A percentile compares a stretch with the other conserved stretches of the same genome.
Evolutionary conservation across 2,797 vertebrate genomes (phyloP).

Genomic region (Peromyscus eremicus): DNA sequence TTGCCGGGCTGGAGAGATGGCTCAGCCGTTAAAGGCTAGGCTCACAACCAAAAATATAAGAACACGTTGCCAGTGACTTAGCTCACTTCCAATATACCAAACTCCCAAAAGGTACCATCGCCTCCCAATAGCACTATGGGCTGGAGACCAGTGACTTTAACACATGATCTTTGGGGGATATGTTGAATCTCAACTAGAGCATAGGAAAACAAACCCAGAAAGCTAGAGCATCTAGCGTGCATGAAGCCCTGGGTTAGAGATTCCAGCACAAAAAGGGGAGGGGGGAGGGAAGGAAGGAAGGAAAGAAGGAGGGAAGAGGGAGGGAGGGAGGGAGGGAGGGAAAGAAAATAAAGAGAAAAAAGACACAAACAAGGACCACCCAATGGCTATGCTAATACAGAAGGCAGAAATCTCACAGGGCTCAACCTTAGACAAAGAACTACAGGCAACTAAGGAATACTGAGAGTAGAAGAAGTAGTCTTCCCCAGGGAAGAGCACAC

Average conservation of each 20-base stretch:
- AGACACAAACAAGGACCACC: not conserved
- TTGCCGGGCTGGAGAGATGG: too few species aligned
- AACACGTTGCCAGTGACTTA: not conserved
- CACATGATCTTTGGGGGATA: not conserved
- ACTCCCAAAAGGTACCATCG: not conserved
- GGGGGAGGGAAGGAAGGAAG: not conserved
- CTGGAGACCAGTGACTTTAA: not conserved
- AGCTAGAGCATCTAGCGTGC: not conserved
- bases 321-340: accelerated
- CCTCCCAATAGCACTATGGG: not conserved
- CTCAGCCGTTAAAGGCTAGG: too few species aligned
- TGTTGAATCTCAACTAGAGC: not conserved
- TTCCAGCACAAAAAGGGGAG: not conserved
- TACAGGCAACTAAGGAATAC: not conserved
- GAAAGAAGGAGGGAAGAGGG: too few species aligned
- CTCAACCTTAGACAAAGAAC: not conserved
- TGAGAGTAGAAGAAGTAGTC: not conserved
- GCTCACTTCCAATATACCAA: not conserved
- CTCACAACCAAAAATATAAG: too few species aligned
- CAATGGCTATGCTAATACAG: not conserved
- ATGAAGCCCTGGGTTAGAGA: not conserved
- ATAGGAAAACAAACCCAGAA: not conserved
- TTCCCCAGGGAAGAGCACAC: not conserved
- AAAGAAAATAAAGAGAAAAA: not conserved
- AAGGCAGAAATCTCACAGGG: not conserved